Percentiles rank a stretch among this genome's conserved stretches.
Conservation (phyloP, 1,140 invertebrate species). For the Papilio aristodemus region DNA sequence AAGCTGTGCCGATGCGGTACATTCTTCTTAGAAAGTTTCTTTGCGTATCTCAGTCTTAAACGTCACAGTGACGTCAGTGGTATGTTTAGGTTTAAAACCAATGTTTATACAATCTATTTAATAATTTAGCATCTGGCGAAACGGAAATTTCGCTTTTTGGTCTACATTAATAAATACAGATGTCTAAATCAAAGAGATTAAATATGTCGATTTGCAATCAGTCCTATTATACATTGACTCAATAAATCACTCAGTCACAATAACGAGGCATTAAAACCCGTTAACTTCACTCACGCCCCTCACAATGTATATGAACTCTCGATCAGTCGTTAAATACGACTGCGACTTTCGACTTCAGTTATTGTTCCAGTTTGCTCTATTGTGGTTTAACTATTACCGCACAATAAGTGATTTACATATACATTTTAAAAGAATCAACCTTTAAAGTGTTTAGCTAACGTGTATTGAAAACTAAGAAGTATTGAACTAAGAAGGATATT, state of each 20-base stretch:
- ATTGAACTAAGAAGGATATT: not conserved
- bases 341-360: slow-evolving; percentile 42
- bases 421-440: not conserved
- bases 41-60: slow-evolving; percentile 1
- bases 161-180: not conserved
- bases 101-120: slow-evolving; percentile 21
- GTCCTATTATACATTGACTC: not conserved
- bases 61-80: slow-evolving; percentile 2
- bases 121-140: slow-evolving; percentile 2
- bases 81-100: slow-evolving; percentile 15
- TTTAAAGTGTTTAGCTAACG: not conserved
- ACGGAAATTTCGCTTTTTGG: slow-evolving; percentile 1
- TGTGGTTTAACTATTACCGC: slow-evolving; percentile 2
- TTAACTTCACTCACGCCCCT: not conserved
- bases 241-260: not conserved
- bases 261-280: not conserved
- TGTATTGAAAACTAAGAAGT: not conserved
- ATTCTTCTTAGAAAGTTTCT: slow-evolving; percentile 23
- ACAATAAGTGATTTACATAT: not conserved
- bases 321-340: slow-evolving; percentile 20
- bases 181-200: not conserved
- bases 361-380: slow-evolving; percentile 12
- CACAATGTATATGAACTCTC: slow-evolving; percentile 26
- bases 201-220: too few species aligned
- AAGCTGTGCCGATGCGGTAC: slow-evolving; percentile 12